phyloP scores from a whole-genome alignment of 2,797 vertebrate species.

The Fratercula arctica region DNA sequence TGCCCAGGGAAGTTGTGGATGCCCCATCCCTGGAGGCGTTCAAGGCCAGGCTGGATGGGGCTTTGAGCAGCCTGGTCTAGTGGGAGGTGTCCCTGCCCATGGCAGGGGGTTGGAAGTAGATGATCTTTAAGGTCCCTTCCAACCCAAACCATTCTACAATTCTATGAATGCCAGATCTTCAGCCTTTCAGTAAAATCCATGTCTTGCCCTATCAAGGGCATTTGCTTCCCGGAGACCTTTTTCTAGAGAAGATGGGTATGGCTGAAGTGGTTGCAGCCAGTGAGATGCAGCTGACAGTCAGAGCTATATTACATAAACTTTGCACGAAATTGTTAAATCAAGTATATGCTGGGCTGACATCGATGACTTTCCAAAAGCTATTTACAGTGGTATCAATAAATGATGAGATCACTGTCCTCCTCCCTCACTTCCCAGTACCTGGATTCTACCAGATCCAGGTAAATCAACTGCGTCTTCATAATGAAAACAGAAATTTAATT shows the following conservation, averaged over 20 bases:
- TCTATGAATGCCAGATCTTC: neutral
- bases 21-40: too few relatives aligned
- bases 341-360: neutral
- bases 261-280: neutral
- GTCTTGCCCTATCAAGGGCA: neutral
- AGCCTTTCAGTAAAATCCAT: neutral
- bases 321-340: neutral
- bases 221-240: neutral
- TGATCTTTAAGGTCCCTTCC: too few relatives aligned
- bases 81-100: too few relatives aligned
- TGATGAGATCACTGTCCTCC: neutral
- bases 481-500: constrained; percentile 80
- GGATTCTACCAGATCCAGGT: constrained; percentile 46
- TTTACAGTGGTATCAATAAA: neutral
- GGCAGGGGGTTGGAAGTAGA: too few relatives aligned
- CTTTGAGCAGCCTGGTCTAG: too few relatives aligned
- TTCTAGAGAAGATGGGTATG: neutral
- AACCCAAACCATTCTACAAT: too few relatives aligned
- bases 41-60: too few relatives aligned
- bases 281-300: neutral
- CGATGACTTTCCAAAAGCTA: neutral
- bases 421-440: constrained; percentile 23
- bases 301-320: neutral
- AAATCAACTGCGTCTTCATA: constrained; percentile 42
- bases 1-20: too few relatives aligned